These are phyloP conservation scores for Rhinichthys klamathensis DNA, from an alignment of 2,113 vertebrate species.

Conservation along the genomic window DNA sequence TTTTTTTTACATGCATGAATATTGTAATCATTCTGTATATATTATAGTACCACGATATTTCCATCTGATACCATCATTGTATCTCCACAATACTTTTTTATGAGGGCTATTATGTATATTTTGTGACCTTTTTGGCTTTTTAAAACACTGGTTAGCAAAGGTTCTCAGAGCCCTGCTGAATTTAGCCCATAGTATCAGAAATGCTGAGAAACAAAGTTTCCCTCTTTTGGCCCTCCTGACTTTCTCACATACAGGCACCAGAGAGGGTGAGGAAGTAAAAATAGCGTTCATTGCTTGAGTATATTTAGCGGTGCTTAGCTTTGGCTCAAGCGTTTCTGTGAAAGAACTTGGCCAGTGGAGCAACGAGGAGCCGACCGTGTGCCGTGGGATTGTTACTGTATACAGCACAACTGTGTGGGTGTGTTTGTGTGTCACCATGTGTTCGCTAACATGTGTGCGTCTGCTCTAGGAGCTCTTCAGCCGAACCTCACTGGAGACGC, in stretches of 20 bases:
- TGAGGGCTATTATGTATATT: not conserved
- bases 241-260: slow-evolving; percentile 34
- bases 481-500: slow-evolving; percentile 90
- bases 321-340: slow-evolving; percentile 60
- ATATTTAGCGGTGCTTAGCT: slow-evolving; percentile 75
- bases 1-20: not conserved
- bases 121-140: not conserved
- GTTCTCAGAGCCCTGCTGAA: slow-evolving; percentile 37
- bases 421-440: slow-evolving; percentile 40
- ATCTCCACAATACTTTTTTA: not conserved
- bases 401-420: slow-evolving; percentile 13
- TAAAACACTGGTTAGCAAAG: not conserved
- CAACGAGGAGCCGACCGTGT: not conserved
- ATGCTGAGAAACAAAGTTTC: slow-evolving; percentile 48
- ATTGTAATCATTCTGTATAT: not conserved
- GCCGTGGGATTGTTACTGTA: not conserved
- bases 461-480: slow-evolving; percentile 87
- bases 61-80: not conserved
- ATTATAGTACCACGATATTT: not conserved
- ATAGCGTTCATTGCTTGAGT: slow-evolving; percentile 68
- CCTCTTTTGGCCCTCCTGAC: slow-evolving; percentile 36
- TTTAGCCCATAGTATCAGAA: slow-evolving; percentile 44
- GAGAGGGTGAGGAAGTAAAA: slow-evolving; percentile 69
- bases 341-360: slow-evolving; percentile 58
- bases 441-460: slow-evolving; percentile 6